Percentiles rank a stretch among this genome's conserved stretches.
Conservation (phyloP, 2,113 vertebrate genomes). For the Hippoglossus stenolepis region DNA sequence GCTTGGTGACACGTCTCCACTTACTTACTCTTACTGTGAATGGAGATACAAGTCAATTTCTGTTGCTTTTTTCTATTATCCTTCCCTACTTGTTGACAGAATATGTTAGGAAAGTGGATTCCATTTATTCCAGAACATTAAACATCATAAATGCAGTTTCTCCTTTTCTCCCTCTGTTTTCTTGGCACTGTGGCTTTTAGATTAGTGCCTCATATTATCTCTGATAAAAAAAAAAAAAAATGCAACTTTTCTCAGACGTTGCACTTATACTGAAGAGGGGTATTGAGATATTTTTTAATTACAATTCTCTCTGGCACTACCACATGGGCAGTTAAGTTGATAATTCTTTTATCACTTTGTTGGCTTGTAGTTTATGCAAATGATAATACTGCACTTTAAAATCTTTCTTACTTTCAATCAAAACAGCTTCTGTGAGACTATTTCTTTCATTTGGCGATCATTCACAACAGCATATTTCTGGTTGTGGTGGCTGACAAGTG, state of each 20-base stretch:
- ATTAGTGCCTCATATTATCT: conserved; percentile 23
- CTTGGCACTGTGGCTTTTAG: conserved; percentile 10
- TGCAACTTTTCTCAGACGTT: not conserved
- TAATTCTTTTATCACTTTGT: conserved; percentile 2
- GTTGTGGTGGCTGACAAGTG: not conserved
- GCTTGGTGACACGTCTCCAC: too few relatives aligned
- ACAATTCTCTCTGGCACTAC: not conserved
- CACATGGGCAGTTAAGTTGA: not conserved
- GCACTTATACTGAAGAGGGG: not conserved
- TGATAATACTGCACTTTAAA: not conserved
- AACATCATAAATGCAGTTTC: conserved; percentile 18
- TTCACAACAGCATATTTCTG: not conserved
- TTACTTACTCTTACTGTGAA: conserved; percentile 15
- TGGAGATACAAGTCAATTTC: not conserved
- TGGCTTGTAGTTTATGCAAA: not conserved
- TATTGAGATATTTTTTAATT: not conserved
- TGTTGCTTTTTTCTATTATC: not conserved
- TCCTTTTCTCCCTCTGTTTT: not conserved
- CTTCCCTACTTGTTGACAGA: conserved; percentile 23
- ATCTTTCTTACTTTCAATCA: not conserved
- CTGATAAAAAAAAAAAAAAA: conserved; percentile 1
- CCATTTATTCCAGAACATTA: conserved; percentile 33
- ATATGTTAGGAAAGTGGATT: not conserved
- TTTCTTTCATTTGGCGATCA: not conserved
- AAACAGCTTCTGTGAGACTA: not conserved